Base-by-base conservation (phyloP, 2,113 vertebrate genomes). In the Danionella cerebrum region DNA sequence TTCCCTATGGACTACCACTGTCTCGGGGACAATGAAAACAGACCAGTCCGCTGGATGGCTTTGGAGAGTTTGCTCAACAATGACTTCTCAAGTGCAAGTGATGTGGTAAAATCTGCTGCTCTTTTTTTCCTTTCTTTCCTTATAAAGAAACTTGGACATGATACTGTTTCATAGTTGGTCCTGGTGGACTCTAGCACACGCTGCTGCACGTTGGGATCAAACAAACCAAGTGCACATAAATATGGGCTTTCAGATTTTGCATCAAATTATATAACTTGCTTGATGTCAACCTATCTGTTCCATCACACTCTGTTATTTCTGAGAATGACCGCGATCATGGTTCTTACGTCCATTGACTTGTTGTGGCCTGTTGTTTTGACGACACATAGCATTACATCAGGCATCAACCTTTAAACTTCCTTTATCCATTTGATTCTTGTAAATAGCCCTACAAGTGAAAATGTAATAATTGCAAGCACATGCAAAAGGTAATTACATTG, bases 1-100 rank as follows among this genome's bases (percentile, higher is more conserved):
- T 99, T 99, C 80, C 96, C 96, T 33, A 98, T 98, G 96, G 96
- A 99, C 79, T 99, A 99, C 83, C 96, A 99, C 80, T 99, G 96
- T 79, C 88, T 99, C 45, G 96, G 96, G 60, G 96, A 99, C 76
- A 99, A 98, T 3, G 96, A 98, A 79, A 99, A 99, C 83, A 84
- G 96, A 11, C 94, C 96, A 0, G 96, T 99, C 14, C 92, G 96
- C 42, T 99, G 96, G 96, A 99, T 98, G 96, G 94, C 96, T 58
- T 90, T 98, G 39, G 96, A 99, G 73, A 98, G 96, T 75, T 83
- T 98, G 76, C 93, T 98, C 29, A 94, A 98, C 86, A 95, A 96
- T 4, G 96, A 98, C 45, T 99, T 99, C 74, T 98, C 95, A 45
- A 97, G 92, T 13, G 94, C 96, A 10, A 96, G 95, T 39, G 96